Conservation (phyloP, 2,888 invertebrate genomes). For the Dasypolia templi region DNA sequence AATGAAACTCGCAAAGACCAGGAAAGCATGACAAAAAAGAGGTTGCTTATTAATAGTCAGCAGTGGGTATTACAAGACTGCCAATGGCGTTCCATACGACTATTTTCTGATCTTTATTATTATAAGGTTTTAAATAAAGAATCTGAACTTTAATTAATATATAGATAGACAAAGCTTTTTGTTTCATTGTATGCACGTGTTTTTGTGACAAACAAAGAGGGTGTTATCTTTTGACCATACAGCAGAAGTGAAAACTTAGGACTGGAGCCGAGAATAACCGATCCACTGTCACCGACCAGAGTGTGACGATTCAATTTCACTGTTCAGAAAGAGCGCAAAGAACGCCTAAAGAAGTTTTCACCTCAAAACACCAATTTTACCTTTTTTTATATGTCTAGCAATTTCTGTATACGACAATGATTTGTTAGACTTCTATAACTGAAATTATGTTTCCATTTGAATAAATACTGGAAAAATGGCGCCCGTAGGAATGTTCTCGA, state of each 20-base stretch:
- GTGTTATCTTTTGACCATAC: background rate
- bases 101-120: too few species aligned
- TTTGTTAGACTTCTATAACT: conserved; percentile 30
- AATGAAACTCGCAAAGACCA: too few species aligned
- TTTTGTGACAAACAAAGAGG: too few species aligned
- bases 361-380: background rate
- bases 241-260: background rate
- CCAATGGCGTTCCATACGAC: too few species aligned
- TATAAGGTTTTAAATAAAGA: too few species aligned
- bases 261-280: background rate
- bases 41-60: too few species aligned
- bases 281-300: background rate
- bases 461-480: conserved; percentile 38
- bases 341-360: background rate
- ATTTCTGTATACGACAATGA: conserved; percentile 33
- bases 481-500: background rate
- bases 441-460: conserved; percentile 40
- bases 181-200: too few species aligned
- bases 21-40: too few species aligned
- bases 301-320: background rate
- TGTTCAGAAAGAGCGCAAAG: background rate
- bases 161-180: too few species aligned
- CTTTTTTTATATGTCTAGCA: background rate
- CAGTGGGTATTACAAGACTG: too few species aligned
- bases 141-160: too few species aligned